phyloP scores from a whole-genome alignment of 2,888 invertebrate genomes.

The Onthophagus sagittarius region DNA sequence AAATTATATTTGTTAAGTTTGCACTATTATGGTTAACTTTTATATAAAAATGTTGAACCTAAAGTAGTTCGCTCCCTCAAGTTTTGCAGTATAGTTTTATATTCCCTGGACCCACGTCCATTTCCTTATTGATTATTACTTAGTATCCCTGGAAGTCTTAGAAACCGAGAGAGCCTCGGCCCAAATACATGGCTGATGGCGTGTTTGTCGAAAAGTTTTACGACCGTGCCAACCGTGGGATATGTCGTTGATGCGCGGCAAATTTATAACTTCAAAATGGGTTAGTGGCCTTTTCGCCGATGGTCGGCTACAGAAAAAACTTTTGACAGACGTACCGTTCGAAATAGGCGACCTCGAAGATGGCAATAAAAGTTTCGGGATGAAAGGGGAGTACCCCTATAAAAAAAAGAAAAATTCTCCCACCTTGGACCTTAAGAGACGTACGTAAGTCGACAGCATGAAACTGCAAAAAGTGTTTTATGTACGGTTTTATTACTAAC shows the following conservation, averaged over 20 bases:
- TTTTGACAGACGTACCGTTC: conserved; percentile 3
- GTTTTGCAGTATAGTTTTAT: neutral
- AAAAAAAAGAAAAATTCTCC: neutral
- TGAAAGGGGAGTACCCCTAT: neutral
- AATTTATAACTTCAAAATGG: conserved; percentile 14
- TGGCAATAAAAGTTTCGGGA: neutral
- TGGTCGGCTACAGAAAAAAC: conserved; percentile 1
- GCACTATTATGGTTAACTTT: too few relatives aligned
- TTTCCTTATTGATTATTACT: neutral
- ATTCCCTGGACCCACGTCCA: neutral
- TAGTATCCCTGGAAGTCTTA: neutral
- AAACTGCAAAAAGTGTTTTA: neutral
- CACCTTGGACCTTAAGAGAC: neutral
- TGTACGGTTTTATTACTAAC: neutral
- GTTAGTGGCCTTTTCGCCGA: conserved; percentile 4
- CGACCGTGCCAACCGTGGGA: conserved; percentile 9
- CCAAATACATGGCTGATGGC: conserved; percentile 1
- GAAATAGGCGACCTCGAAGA: neutral
- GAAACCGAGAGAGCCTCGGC: neutral
- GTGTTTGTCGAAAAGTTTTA: conserved; percentile 11
- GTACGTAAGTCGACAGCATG: neutral
- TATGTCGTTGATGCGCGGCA: conserved; percentile 2
- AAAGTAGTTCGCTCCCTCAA: neutral
- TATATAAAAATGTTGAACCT: too few relatives aligned
- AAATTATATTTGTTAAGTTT: too few relatives aligned